These are phyloP conservation scores for Pteria penguin DNA, from an alignment of 2,888 invertebrate genomes.

Conservation along the genomic window DNA sequence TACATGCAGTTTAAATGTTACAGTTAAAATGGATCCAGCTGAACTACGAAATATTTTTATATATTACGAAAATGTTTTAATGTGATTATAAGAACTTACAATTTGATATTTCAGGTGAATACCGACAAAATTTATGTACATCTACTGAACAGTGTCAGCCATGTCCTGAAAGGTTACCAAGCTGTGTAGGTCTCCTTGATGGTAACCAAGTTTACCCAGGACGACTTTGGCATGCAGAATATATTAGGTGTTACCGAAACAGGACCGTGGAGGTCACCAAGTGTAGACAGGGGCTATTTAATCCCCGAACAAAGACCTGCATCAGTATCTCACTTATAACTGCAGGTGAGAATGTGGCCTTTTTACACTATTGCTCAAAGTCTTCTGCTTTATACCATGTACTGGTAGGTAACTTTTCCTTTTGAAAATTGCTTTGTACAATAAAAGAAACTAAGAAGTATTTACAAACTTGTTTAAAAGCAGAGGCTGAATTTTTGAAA, in stretches of 20 bases:
- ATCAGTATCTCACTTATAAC: slow-evolving; percentile 8
- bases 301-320: slow-evolving; percentile 52
- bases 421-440: no score
- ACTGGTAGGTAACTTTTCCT: no score
- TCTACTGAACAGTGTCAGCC: slow-evolving; percentile 41
- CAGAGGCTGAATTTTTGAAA: no score
- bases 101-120: slow-evolving; percentile 50
- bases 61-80: no score
- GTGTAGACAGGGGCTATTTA: slow-evolving; percentile 58
- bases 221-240: slow-evolving; percentile 26
- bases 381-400: no score
- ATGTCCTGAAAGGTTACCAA: slow-evolving; percentile 51
- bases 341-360: not conserved
- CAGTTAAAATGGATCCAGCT: no score
- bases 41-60: no score
- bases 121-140: slow-evolving; percentile 49
- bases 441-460: no score
- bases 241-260: slow-evolving; percentile 47
- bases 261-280: slow-evolving; percentile 41
- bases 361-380: no score
- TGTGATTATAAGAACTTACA: no score
- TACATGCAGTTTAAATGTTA: no score
- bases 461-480: no score
- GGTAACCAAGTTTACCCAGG: slow-evolving; percentile 45
- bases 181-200: slow-evolving; percentile 53